Conservation (phyloP, 2,797 vertebrate genomes). For the Meda fulgida region DNA sequence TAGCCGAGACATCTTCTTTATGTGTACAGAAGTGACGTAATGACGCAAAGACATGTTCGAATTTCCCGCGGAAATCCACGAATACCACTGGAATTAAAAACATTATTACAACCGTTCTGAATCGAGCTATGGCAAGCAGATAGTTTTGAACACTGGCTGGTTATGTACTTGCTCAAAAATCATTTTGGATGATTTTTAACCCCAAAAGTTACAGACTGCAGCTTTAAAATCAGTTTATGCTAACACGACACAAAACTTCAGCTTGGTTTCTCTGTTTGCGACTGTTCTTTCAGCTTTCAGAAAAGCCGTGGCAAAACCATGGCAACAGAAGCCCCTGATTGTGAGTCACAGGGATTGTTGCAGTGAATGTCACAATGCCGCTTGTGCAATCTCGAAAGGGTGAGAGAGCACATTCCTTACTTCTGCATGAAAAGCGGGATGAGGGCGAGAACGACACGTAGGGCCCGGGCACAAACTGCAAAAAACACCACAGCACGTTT, state of each 20-base stretch:
- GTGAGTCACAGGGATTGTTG: conserved; percentile 43
- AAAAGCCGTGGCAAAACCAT: conserved; percentile 45
- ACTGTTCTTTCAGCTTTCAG: neutral
- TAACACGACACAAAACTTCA: neutral
- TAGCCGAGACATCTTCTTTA: too few species aligned
- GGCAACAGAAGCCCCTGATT: conserved; percentile 46
- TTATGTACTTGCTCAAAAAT: too few species aligned
- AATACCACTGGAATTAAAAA: too few species aligned
- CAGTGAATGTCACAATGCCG: conserved; percentile 44
- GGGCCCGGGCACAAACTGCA: conserved; percentile 5
- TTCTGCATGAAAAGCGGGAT: conserved; percentile 35
- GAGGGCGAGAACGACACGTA: conserved; percentile 12
- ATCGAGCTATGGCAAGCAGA: too few species aligned
- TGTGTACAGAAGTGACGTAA: too few species aligned
- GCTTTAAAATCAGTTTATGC: neutral
- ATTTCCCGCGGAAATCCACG: too few species aligned
- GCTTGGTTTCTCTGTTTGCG: conserved; percentile 12
- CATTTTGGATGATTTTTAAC: too few species aligned
- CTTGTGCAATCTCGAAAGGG: conserved; percentile 40
- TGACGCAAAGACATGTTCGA: too few species aligned
- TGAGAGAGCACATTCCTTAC: conserved; percentile 43
- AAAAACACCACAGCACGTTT: conserved; percentile 18
- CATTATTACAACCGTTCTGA: too few species aligned
- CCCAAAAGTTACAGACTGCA: too few species aligned
- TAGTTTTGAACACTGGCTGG: too few species aligned